phyloP scores from a whole-genome alignment of 35 echinoderm and acorn worm genomes.

The Lytechinus pictus region DNA sequence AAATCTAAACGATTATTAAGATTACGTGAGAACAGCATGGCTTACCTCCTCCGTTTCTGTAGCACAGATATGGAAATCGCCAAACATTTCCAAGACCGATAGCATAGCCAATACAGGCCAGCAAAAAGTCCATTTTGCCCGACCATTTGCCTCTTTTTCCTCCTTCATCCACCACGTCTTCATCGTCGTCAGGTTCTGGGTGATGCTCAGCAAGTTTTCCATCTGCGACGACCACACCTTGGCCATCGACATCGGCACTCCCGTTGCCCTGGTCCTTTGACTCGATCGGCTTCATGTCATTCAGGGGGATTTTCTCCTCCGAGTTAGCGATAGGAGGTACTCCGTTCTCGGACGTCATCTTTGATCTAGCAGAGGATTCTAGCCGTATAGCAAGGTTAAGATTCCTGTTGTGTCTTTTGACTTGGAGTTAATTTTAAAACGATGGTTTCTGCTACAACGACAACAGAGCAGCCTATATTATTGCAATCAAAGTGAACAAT shows the following conservation, averaged over 20 bases:
- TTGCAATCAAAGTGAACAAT: neutral
- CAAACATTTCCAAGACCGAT: constrained; percentile 63
- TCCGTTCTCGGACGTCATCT: constrained; percentile 42
- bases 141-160: constrained; percentile 55
- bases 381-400: neutral
- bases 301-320: constrained; percentile 51
- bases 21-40: neutral
- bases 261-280: constrained; percentile 58
- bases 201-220: constrained; percentile 41
- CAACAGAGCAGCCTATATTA: neutral
- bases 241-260: constrained; percentile 43
- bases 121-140: constrained; percentile 56
- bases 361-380: neutral
- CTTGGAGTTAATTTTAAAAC: neutral
- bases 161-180: constrained; percentile 20
- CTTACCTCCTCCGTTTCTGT: constrained; percentile 70
- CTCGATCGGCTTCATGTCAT: constrained; percentile 47
- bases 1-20: too few species aligned
- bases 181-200: constrained; percentile 26
- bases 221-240: constrained; percentile 20
- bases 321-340: constrained; percentile 41
- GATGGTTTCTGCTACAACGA: neutral
- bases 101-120: constrained; percentile 64
- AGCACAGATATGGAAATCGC: constrained; percentile 64
- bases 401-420: constrained; percentile 12